These are phyloP conservation scores for Nesogale talazaci DNA, from an alignment of 2,113 vertebrate genomes.

Conservation along the genomic window DNA sequence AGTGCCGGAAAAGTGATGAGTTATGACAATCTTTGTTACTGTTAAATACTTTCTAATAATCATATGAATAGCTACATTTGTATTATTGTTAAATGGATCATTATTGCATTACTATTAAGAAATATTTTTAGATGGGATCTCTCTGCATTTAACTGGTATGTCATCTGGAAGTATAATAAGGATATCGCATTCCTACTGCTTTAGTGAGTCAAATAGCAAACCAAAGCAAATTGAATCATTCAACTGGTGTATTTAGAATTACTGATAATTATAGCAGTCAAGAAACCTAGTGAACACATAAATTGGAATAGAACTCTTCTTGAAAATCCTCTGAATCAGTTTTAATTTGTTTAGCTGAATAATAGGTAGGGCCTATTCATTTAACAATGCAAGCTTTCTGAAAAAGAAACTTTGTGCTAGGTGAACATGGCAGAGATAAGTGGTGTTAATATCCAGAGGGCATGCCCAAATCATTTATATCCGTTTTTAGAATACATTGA, in stretches of 20 bases:
- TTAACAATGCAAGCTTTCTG: conserved; percentile 42
- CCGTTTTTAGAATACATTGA: conserved; percentile 28
- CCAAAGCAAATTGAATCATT: conserved; percentile 81
- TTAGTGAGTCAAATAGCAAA: conserved; percentile 77
- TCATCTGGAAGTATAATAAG: conserved; percentile 79
- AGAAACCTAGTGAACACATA: conserved; percentile 76
- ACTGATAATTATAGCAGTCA: conserved; percentile 76
- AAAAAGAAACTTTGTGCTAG: conserved; percentile 46
- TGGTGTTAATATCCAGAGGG: background rate
- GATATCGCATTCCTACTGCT: conserved; percentile 70
- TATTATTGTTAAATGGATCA: background rate
- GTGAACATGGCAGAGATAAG: conserved; percentile 24
- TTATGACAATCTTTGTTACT: conserved; percentile 48
- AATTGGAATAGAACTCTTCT: conserved; percentile 73
- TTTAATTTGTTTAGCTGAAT: conserved; percentile 68
- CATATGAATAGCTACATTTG: conserved; percentile 17
- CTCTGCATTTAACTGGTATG: conserved; percentile 70
- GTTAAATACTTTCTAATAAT: conserved; percentile 42
- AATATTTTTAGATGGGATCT: conserved; percentile 68
- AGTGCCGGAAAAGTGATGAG: conserved; percentile 33
- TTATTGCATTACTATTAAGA: conserved; percentile 38
- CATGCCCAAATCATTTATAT: background rate
- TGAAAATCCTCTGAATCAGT: conserved; percentile 69
- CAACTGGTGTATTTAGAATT: conserved; percentile 80
- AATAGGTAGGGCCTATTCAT: conserved; percentile 46